These are phyloP conservation scores for Melanostoma scalare DNA, from an alignment of 2,888 invertebrate species.

Conservation along the genomic window DNA sequence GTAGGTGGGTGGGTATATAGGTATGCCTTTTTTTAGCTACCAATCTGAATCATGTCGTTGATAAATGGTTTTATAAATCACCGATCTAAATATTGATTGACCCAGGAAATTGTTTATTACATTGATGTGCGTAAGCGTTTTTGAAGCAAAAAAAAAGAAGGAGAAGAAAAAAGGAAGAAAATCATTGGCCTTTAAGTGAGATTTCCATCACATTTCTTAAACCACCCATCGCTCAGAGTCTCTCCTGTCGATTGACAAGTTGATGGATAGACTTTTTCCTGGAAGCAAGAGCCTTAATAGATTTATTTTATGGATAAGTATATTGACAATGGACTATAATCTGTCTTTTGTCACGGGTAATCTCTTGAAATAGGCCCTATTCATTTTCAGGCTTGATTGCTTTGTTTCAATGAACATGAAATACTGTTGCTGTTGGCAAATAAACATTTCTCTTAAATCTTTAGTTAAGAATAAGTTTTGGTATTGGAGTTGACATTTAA, in stretches of 20 bases:
- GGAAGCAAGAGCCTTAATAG: conserved; percentile 12
- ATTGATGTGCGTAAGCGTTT: conserved; percentile 33
- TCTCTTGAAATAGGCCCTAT: conserved; percentile 34
- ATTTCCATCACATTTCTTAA: conserved; percentile 48
- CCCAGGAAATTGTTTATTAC: conserved; percentile 48
- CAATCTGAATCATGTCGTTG: conserved; percentile 32
- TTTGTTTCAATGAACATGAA: not conserved
- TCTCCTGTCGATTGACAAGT: conserved; percentile 43
- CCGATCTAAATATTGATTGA: conserved; percentile 33
- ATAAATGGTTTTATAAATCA: conserved; percentile 48
- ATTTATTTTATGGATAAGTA: conserved; percentile 54
- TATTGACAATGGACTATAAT: conserved; percentile 53
- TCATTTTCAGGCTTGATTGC: conserved; percentile 38
- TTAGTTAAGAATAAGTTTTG: no score
- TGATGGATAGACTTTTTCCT: conserved; percentile 48
- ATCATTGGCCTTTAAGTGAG: conserved; percentile 54
- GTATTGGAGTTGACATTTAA: no score
- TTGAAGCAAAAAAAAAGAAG: not conserved
- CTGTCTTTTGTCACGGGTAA: conserved; percentile 51
- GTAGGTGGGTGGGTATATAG: no score
- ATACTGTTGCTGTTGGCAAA: no score
- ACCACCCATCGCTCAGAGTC: conserved; percentile 45
- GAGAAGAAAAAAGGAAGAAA: conserved; percentile 3
- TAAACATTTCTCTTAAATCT: no score
- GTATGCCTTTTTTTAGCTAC: no score